Evolutionary conservation across 2,888 invertebrate species (phyloP).

Genomic region (Camptogramma bilineatum): DNA sequence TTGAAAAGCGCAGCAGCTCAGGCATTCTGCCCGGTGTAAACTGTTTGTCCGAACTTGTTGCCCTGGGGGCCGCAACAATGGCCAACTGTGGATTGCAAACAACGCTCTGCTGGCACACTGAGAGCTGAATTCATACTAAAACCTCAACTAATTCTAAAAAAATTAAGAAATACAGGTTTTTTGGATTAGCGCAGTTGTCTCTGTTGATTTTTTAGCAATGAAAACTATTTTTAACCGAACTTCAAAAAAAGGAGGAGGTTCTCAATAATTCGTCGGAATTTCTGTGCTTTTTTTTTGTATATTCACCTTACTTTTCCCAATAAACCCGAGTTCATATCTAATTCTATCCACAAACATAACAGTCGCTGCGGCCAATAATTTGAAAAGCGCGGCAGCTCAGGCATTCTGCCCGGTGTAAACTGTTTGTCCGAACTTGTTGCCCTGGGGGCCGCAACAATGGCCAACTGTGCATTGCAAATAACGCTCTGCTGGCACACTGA

Average conservation of each 20-base stretch:
- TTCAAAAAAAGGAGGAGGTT: too few relatives aligned
- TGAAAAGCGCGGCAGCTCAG: conserved; percentile 21
- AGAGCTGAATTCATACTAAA: neutral
- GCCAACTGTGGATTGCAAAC: conserved; percentile 35
- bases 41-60: conserved; percentile 50
- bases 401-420: conserved; percentile 37
- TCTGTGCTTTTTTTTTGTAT: too few relatives aligned
- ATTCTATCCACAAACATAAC: conserved; percentile 13
- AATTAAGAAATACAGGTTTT: too few relatives aligned
- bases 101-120: conserved; percentile 14
- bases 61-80: conserved; percentile 42
- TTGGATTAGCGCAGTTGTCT: too few relatives aligned
- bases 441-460: conserved; percentile 39
- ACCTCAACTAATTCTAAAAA: too few relatives aligned
- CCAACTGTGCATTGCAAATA: conserved; percentile 35
- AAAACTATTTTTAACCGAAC: too few relatives aligned
- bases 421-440: conserved; percentile 50
- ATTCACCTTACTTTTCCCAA: too few relatives aligned
- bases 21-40: conserved; percentile 35
- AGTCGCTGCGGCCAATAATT: conserved; percentile 30
- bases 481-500: conserved; percentile 16
- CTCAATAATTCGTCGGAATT: too few relatives aligned
- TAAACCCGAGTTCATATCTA: conserved; percentile 12
- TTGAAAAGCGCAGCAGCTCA: conserved; percentile 22
- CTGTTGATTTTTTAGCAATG: too few relatives aligned